A percentile compares a stretch with the other conserved stretches of the same genome.
Conservation (phyloP, 2,888 invertebrate genomes). For the Campoletis raptor region DNA sequence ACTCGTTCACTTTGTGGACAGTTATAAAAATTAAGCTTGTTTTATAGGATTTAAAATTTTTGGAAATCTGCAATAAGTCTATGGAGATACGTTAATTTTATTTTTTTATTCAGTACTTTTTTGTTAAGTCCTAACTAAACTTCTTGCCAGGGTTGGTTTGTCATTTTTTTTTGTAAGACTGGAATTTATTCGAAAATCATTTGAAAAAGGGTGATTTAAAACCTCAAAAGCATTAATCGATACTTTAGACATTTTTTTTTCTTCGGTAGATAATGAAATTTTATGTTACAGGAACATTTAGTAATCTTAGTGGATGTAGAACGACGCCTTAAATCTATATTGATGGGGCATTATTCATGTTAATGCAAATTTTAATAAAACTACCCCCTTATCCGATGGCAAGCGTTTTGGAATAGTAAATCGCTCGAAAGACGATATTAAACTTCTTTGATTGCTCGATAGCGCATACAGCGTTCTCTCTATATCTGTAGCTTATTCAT, state of each 20-base stretch:
- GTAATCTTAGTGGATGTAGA: neutral
- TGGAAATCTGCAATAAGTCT: neutral
- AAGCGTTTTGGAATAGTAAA: constrained; percentile 37
- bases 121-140: neutral
- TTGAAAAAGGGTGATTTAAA: neutral
- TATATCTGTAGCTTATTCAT: constrained; percentile 31
- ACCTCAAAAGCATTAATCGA: neutral
- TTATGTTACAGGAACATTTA: neutral
- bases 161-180: neutral
- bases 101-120: neutral
- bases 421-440: constrained; percentile 46
- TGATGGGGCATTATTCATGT: constrained; percentile 22
- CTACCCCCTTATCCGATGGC: constrained; percentile 32
- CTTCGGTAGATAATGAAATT: neutral
- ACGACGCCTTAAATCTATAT: constrained; percentile 17
- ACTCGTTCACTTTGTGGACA: neutral
- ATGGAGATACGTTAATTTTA: too few relatives aligned
- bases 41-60: neutral
- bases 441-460: constrained; percentile 48
- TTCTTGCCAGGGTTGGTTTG: neutral
- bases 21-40: neutral
- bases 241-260: neutral
- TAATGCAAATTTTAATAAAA: constrained; percentile 43
- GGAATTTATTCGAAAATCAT: too few relatives aligned
- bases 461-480: constrained; percentile 3